Evolutionary conservation across 2,888 invertebrate species (phyloP).

Genomic region (Sesia apiformis): DNA sequence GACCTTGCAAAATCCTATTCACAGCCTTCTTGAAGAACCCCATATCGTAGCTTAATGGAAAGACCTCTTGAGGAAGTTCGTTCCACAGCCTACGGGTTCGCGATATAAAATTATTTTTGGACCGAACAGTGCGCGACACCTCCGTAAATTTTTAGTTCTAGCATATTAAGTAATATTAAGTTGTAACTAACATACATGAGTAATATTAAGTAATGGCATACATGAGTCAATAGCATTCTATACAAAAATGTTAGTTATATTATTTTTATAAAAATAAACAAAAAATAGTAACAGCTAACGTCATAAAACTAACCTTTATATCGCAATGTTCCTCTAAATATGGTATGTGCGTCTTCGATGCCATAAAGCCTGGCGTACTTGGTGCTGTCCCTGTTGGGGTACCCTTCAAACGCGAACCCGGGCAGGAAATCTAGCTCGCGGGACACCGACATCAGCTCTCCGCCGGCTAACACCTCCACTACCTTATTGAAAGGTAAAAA

Average conservation of each 20-base stretch:
- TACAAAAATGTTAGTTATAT: neutral
- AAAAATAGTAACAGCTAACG: no score
- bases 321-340: slow-evolving; percentile 94
- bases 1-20: no score
- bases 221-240: neutral
- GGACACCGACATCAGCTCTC: slow-evolving; percentile 89
- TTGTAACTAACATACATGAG: neutral
- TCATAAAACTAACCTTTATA: slow-evolving; percentile 76
- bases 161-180: neutral
- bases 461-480: slow-evolving; percentile 91
- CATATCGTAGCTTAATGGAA: no score
- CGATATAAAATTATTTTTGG: no score
- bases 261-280: no score
- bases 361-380: slow-evolving; percentile 91
- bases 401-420: slow-evolving; percentile 97
- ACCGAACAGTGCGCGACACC: no score
- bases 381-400: slow-evolving; percentile 96
- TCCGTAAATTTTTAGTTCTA: no score
- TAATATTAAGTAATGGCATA: neutral
- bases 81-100: no score
- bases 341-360: slow-evolving; percentile 88
- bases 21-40: no score
- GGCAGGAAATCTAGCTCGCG: slow-evolving; percentile 92
- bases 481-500: slow-evolving; percentile 59
- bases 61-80: no score